Percentiles rank a stretch among this genome's conserved stretches.
Conservation (phyloP, 53 echinoderm and acorn worm genomes). For the Astropecten irregularis region DNA sequence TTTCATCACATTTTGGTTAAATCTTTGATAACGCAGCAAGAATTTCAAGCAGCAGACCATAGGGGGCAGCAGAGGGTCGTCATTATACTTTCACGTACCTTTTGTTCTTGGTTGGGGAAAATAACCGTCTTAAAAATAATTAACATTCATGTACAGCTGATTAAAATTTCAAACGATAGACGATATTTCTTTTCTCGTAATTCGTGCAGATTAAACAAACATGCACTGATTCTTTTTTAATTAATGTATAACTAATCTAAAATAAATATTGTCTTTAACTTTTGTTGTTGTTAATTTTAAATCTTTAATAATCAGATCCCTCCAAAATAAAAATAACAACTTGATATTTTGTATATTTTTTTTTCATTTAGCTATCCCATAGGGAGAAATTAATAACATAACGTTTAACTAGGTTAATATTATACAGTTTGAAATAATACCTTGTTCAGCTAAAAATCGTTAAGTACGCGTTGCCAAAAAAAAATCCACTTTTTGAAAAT, state of each 20-base stretch:
- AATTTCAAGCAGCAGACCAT: no score
- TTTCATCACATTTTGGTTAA: no score
- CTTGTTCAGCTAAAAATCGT: not conserved
- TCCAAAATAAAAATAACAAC: no score
- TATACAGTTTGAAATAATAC: slow-evolving; percentile 2
- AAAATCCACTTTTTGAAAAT: no score
- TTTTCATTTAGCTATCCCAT: not conserved
- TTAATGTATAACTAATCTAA: not conserved
- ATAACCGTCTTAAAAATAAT: no score
- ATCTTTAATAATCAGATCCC: no score
- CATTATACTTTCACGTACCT: no score
- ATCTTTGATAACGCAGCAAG: no score
- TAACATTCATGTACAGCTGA: no score
- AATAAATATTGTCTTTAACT: not conserved
- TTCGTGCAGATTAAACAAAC: not conserved
- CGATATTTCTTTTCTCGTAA: not conserved
- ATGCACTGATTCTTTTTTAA: not conserved
- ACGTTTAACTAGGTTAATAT: not conserved
- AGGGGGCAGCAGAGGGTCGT: no score
- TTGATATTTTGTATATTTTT: not conserved
- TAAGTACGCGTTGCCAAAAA: not conserved
- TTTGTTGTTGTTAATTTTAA: not conserved
- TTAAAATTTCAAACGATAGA: not conserved
- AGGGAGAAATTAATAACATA: not conserved
- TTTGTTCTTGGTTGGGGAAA: no score